These are phyloP conservation scores for Caenorhabditis drosophilae DNA, from an alignment of 2,888 invertebrate species.

Conservation along the genomic window DNA sequence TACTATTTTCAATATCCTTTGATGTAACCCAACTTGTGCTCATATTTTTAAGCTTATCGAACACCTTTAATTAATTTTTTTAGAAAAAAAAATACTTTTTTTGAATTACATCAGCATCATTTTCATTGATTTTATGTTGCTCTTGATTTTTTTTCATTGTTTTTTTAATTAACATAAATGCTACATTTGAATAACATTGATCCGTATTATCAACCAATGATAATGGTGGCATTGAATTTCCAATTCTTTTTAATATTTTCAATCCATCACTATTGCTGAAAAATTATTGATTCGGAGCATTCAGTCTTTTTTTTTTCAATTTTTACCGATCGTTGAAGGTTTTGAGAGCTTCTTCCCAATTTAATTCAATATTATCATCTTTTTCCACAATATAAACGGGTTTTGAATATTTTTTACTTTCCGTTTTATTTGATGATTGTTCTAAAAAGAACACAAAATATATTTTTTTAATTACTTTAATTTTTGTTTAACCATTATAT, in stretches of 20 bases:
- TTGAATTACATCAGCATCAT: too few relatives aligned
- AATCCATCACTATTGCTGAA: conserved; percentile 17
- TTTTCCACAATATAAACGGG: conserved; percentile 8
- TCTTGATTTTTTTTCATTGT: conserved; percentile 1
- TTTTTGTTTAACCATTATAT: too few relatives aligned
- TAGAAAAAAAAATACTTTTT: too few relatives aligned
- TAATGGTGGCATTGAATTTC: conserved; percentile 14
- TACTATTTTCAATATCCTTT: conserved; percentile 2
- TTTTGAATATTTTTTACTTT: too few relatives aligned
- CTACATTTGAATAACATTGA: conserved; percentile 25
- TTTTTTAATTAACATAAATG: conserved; percentile 7
- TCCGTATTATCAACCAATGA: conserved; percentile 16
- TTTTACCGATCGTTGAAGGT: too few relatives aligned
- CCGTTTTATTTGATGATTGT: too few relatives aligned
- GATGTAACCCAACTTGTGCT: conserved; percentile 17
- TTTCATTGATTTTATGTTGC: neutral
- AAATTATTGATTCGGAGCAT: too few relatives aligned
- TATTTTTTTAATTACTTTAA: too few relatives aligned
- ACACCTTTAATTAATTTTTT: neutral
- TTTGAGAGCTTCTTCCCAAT: too few relatives aligned
- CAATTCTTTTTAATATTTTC: conserved; percentile 12
- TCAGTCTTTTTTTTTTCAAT: too few relatives aligned
- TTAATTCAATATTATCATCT: too few relatives aligned
- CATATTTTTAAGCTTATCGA: conserved; percentile 13
- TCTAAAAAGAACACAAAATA: too few relatives aligned